These are phyloP conservation scores for Scrobipalpa atriplicella DNA, from an alignment of 2,888 invertebrate species.

Conservation along the genomic window DNA sequence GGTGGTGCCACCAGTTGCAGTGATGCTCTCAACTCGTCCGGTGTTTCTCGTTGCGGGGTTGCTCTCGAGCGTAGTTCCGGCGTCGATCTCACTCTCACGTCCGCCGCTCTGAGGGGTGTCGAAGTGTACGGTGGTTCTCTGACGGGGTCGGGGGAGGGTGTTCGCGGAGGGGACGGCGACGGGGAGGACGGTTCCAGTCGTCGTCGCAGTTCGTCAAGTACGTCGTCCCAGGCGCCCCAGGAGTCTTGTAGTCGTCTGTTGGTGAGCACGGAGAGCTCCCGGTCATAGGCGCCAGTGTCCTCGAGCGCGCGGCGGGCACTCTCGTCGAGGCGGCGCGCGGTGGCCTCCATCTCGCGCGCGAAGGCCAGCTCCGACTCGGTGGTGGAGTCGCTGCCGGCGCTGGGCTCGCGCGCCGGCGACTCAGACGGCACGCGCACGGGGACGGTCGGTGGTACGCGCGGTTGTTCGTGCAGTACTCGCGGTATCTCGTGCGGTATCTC, in stretches of 20 bases:
- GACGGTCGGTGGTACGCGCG: constrained; percentile 46
- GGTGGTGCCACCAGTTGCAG: constrained; percentile 82
- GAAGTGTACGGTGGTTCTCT: constrained; percentile 80
- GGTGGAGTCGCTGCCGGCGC: constrained; percentile 75
- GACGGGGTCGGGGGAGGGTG: constrained; percentile 69
- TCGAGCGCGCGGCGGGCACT: constrained; percentile 70
- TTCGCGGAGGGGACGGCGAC: constrained; percentile 68
- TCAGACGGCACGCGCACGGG: constrained; percentile 57
- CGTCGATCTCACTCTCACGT: constrained; percentile 79
- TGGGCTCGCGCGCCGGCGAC: constrained; percentile 67
- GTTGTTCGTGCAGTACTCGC: constrained; percentile 39
- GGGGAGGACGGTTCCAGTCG: constrained; percentile 69
- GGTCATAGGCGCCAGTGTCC: constrained; percentile 81
- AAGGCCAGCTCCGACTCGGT: constrained; percentile 76
- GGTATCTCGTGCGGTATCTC: constrained; percentile 32
- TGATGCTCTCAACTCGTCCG: constrained; percentile 78
- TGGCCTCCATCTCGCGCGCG: constrained; percentile 74
- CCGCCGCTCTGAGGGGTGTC: constrained; percentile 81
- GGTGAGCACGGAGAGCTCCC: constrained; percentile 81
- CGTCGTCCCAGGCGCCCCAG: constrained; percentile 80
- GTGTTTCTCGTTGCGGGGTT: constrained; percentile 69
- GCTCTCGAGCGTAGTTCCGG: constrained; percentile 82
- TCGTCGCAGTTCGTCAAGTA: constrained; percentile 72
- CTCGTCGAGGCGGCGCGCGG: constrained; percentile 72
- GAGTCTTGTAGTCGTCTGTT: constrained; percentile 74